Percentiles rank a stretch among this genome's conserved stretches.
Conservation (phyloP, 2,888 invertebrate genomes). For the Drosophila yooni region DNA sequence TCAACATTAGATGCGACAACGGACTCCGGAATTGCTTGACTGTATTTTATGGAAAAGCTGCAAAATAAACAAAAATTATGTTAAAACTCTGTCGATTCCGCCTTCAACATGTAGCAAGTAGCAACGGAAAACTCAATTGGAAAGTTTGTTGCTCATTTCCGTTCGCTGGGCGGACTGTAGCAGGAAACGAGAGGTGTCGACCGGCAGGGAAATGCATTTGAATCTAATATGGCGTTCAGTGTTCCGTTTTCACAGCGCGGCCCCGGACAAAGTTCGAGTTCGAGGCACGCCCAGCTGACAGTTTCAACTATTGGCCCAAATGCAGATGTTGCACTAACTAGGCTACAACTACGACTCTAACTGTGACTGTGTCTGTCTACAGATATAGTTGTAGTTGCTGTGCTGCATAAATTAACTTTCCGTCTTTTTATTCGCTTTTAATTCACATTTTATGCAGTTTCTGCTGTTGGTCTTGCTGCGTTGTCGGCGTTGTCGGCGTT, state of each 20-base stretch:
- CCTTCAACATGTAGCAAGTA: conserved; percentile 30
- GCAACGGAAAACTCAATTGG: conserved; percentile 78
- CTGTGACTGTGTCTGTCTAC: conserved; percentile 6
- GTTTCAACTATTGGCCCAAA: conserved; percentile 39
- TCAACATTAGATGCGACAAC: conserved; percentile 1
- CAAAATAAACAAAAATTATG: conserved; percentile 71
- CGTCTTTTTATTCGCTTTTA: conserved; percentile 68
- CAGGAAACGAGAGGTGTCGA: conserved; percentile 67
- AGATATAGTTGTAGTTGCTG: conserved; percentile 49
- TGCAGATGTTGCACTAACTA: conserved; percentile 27
- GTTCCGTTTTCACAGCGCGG: conserved; percentile 54
- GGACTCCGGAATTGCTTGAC: conserved; percentile 15
- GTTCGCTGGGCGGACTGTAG: conserved; percentile 39
- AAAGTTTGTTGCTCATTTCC: conserved; percentile 78
- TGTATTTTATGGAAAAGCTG: conserved; percentile 60
- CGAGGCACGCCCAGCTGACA: conserved; percentile 40
- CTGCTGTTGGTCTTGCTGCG: conserved; percentile 6
- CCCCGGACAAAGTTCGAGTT: conserved; percentile 37
- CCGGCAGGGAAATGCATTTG: conserved; percentile 72
- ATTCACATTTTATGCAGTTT: conserved; percentile 52
- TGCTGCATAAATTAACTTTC: conserved; percentile 71
- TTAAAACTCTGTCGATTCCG: conserved; percentile 58
- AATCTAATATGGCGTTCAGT: conserved; percentile 77
- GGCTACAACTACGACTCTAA: conserved; percentile 30
- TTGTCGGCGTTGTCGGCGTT: conserved; percentile 35